Evolutionary conservation across 1,140 invertebrate genomes (phyloP).

Genomic region (Zaprionus camerounensis): DNA sequence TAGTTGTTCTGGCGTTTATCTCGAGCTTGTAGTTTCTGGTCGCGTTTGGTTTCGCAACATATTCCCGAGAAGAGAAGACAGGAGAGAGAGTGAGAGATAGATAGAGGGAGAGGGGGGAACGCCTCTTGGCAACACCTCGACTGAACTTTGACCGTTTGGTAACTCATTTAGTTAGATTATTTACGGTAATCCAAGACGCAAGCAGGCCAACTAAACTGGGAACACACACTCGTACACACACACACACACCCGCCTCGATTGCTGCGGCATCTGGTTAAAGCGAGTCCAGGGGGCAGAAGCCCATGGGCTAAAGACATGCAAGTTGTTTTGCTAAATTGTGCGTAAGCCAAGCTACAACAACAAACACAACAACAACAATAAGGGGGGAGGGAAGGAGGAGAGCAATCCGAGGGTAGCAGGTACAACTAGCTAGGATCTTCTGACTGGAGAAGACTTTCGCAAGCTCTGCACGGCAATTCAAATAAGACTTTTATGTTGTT

Average conservation of each 20-base stretch:
- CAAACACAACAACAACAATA: constrained; percentile 6
- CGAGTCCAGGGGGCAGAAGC: constrained; percentile 19
- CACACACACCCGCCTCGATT: constrained; percentile 9
- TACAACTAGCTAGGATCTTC: constrained; percentile 36
- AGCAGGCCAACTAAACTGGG: constrained; percentile 65
- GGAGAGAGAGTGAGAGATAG: neutral
- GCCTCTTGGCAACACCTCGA: constrained; percentile 64
- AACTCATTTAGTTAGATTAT: constrained; percentile 81
- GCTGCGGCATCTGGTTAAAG: constrained; percentile 12
- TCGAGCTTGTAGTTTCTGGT: constrained; percentile 7
- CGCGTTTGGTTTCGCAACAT: constrained; percentile 35
- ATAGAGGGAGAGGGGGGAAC: neutral
- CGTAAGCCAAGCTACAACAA: constrained; percentile 61
- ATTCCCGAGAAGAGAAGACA: constrained; percentile 1
- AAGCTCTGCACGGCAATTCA: constrained; percentile 78
- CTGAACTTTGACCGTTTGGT: constrained; percentile 80
- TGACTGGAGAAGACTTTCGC: constrained; percentile 64
- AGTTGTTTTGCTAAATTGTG: constrained; percentile 81
- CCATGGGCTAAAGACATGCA: constrained; percentile 76
- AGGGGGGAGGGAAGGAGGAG: neutral
- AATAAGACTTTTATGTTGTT: constrained; percentile 81
- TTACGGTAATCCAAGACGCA: constrained; percentile 79
- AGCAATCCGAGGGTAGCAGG: neutral
- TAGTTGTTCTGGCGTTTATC: constrained; percentile 10
- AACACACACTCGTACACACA: constrained; percentile 39